These are phyloP conservation scores for Diogma glabrata DNA, from an alignment of 2,888 invertebrate species.

Conservation along the genomic window DNA sequence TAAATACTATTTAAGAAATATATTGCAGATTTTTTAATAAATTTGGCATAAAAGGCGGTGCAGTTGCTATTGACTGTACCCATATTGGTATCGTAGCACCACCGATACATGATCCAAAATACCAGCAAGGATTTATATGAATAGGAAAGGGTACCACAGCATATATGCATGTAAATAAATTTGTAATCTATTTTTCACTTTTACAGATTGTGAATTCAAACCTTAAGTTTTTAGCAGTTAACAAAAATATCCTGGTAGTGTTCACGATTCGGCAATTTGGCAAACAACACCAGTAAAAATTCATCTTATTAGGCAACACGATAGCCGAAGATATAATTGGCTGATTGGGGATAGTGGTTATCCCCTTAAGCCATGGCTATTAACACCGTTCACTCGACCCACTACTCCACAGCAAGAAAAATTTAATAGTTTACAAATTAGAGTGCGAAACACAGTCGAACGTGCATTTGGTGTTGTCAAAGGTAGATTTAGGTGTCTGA, in stretches of 20 bases:
- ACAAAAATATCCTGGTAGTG: conserved; percentile 13
- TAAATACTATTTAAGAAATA: no score
- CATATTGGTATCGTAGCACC: conserved; percentile 14
- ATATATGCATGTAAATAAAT: conserved; percentile 11
- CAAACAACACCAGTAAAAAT: not conserved
- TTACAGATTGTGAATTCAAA: conserved; percentile 10
- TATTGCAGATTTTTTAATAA: conserved; percentile 7
- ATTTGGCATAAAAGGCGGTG: conserved; percentile 14
- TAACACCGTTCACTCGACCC: not conserved
- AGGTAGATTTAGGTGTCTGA: not conserved
- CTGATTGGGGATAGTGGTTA: conserved; percentile 11
- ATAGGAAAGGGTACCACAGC: conserved; percentile 16
- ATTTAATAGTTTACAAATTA: conserved; percentile 15
- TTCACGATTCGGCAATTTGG: conserved; percentile 3
- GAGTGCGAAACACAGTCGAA: conserved; percentile 10
- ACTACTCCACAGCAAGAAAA: not conserved
- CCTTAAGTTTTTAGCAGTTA: conserved; percentile 11
- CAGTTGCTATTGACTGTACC: conserved; percentile 14
- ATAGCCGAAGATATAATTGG: conserved; percentile 10
- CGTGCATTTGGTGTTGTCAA: conserved; percentile 11
- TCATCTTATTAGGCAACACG: conserved; percentile 8
- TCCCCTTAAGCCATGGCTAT: not conserved
- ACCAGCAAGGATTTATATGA: conserved; percentile 14
- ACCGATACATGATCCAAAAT: conserved; percentile 4
- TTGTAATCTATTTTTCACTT: conserved; percentile 1